Conservation (phyloP, 2,888 invertebrate species). For the Endotricha flammealis region DNA sequence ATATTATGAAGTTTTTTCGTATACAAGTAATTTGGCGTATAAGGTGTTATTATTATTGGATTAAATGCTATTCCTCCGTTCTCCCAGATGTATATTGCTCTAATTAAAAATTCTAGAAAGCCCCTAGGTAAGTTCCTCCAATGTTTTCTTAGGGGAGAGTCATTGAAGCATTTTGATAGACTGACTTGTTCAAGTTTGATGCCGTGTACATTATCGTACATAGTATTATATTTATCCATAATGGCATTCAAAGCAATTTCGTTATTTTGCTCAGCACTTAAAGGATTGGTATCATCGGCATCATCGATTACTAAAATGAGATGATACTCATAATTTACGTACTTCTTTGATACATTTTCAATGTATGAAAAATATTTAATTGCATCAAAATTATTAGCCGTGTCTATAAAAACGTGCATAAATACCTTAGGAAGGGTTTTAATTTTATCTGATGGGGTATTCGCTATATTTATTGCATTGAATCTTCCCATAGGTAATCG, state of each 20-base stretch:
- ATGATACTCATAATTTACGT: constrained; percentile 44
- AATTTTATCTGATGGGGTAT: constrained; percentile 12
- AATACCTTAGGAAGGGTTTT: constrained; percentile 33
- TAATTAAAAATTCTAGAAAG: constrained; percentile 48
- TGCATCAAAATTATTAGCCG: constrained; percentile 36
- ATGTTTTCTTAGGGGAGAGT: constrained; percentile 48
- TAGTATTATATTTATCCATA: constrained; percentile 31
- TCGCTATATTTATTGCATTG: constrained; percentile 18
- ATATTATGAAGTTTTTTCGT: constrained; percentile 45
- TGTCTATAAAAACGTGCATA: constrained; percentile 51
- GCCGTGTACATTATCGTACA: constrained; percentile 26
- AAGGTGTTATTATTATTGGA: constrained; percentile 49
- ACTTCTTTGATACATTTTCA: constrained; percentile 42
- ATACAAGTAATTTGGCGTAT: constrained; percentile 38
- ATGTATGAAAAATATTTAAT: constrained; percentile 49
- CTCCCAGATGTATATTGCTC: constrained; percentile 61
- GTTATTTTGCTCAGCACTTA: constrained; percentile 49
- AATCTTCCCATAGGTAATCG: constrained; percentile 21
- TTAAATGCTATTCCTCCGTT: constrained; percentile 62
- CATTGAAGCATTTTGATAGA: constrained; percentile 45
- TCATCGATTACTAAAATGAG: constrained; percentile 53
- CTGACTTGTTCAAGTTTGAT: constrained; percentile 40
- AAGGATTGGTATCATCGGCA: constrained; percentile 22
- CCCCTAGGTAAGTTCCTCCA: constrained; percentile 49
- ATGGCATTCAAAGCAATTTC: constrained; percentile 51